These are phyloP conservation scores for Gobius niger DNA, from an alignment of 2,113 vertebrate genomes.

Conservation along the genomic window DNA sequence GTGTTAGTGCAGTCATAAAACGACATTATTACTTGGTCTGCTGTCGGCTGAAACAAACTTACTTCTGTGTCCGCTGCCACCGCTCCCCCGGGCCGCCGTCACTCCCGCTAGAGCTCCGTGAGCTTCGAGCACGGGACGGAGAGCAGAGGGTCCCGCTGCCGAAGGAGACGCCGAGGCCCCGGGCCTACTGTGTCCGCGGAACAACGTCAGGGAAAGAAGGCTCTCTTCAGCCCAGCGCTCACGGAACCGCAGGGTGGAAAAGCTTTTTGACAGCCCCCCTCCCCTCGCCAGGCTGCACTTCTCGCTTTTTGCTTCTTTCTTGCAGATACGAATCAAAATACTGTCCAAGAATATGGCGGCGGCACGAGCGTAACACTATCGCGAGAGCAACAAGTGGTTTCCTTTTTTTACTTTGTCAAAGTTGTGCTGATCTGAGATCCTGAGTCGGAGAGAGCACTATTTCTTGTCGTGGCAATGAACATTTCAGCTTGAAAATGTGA, in stretches of 20 bases:
- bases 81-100: slow-evolving; percentile 81
- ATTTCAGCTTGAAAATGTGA: no score
- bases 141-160: slow-evolving; percentile 59
- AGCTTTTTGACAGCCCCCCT: slow-evolving; percentile 74
- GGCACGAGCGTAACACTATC: slow-evolving; percentile 71
- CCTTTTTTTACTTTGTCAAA: slow-evolving; percentile 30
- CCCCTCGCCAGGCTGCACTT: slow-evolving; percentile 66
- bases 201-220: slow-evolving; percentile 47
- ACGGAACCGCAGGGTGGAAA: slow-evolving; percentile 59
- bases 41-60: slow-evolving; percentile 20
- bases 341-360: slow-evolving; percentile 92
- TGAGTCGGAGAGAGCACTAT: no score
- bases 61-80: slow-evolving; percentile 72
- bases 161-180: slow-evolving; percentile 67
- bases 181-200: slow-evolving; percentile 71
- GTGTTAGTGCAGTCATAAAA: neutral
- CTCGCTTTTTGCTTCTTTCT: slow-evolving; percentile 74
- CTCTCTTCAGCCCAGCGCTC: slow-evolving; percentile 51
- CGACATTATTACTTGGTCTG: neutral
- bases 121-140: slow-evolving; percentile 71
- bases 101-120: slow-evolving; percentile 76
- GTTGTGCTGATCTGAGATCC: slow-evolving; percentile 12
- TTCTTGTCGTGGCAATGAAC: no score
- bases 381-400: slow-evolving; percentile 77
- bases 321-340: slow-evolving; percentile 90